These are phyloP conservation scores for Tyrannus savana DNA, from an alignment of 2,113 vertebrate species.

Conservation along the genomic window DNA sequence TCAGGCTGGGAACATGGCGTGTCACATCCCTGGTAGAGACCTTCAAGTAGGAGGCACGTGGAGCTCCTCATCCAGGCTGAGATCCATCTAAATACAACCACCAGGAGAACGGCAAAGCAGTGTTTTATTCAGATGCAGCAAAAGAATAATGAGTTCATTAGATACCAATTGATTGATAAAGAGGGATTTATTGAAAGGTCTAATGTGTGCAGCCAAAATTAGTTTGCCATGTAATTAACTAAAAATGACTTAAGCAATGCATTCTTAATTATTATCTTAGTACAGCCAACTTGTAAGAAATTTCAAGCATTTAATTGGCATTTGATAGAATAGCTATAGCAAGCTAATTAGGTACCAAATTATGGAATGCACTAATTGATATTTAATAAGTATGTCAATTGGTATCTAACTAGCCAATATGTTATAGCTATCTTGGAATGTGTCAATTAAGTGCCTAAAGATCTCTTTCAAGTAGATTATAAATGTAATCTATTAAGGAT, in stretches of 20 bases:
- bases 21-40: fast-evolving
- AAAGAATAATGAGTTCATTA: constrained; percentile 69
- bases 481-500: constrained; percentile 66
- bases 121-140: background rate
- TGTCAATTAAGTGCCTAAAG: constrained; percentile 79
- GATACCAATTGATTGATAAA: constrained; percentile 73
- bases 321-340: constrained; percentile 80
- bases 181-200: constrained; percentile 66
- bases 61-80: background rate
- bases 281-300: constrained; percentile 71
- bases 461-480: constrained; percentile 75
- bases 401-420: constrained; percentile 79
- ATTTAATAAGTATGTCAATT: constrained; percentile 84
- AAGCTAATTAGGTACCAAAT: constrained; percentile 82
- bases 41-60: background rate
- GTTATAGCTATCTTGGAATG: constrained; percentile 77
- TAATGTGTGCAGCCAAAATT: constrained; percentile 74
- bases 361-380: constrained; percentile 79
- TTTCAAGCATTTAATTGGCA: constrained; percentile 81
- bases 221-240: constrained; percentile 77
- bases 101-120: background rate
- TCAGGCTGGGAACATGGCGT: fast-evolving
- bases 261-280: constrained; percentile 76
- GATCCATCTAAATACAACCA: background rate
- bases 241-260: constrained; percentile 71